A percentile compares a stretch with the other conserved stretches of the same genome.
Conservation (phyloP, 2,797 vertebrate species). For the Gallinago stenura region DNA sequence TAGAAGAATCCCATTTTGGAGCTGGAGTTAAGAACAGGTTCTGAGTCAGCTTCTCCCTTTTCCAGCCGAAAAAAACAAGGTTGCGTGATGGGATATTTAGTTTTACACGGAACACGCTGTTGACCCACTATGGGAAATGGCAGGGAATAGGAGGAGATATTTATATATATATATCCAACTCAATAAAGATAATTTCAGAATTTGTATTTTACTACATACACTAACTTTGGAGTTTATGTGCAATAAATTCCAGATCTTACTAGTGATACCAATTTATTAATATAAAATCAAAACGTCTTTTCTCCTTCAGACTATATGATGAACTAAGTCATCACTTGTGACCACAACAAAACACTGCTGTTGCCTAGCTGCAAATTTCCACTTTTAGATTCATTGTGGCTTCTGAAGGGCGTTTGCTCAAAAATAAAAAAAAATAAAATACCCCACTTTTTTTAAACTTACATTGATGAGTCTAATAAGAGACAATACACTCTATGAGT, state of each 20-base stretch:
- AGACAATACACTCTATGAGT: background rate
- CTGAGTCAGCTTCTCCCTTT: background rate
- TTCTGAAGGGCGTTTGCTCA: background rate
- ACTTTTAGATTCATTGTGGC: background rate
- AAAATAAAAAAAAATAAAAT: background rate
- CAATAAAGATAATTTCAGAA: background rate
- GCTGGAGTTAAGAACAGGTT: background rate
- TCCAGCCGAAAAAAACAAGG: background rate
- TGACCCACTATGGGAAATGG: background rate
- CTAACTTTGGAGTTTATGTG: background rate
- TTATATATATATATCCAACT: background rate
- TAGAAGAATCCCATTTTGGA: background rate
- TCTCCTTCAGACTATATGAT: background rate
- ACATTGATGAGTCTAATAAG: background rate
- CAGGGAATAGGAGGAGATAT: background rate
- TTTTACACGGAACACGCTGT: background rate
- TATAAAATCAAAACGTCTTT: background rate
- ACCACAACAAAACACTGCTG: background rate
- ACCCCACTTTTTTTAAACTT: background rate
- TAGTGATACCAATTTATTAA: background rate
- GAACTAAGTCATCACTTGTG: background rate
- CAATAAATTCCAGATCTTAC: conserved; percentile 14
- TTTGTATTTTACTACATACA: background rate
- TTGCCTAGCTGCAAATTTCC: background rate
- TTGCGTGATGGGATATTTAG: background rate